Conservation (phyloP, 2,888 invertebrate genomes). For the Muscina levida region DNA sequence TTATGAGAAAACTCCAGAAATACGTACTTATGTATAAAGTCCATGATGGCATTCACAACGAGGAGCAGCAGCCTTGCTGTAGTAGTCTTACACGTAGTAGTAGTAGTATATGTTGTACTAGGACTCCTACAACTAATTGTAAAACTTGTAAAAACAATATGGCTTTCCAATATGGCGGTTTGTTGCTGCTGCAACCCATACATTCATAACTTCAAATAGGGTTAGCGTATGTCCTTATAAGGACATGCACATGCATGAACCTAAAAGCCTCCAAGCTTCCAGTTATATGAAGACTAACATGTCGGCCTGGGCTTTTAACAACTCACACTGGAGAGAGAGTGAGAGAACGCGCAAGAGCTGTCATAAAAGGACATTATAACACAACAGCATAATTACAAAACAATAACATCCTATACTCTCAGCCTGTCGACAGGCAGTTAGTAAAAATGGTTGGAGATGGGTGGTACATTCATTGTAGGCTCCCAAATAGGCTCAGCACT, state of each 20-base stretch:
- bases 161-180: constrained; percentile 58
- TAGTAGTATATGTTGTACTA: constrained; percentile 55
- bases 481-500: constrained; percentile 47
- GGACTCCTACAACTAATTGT: constrained; percentile 64
- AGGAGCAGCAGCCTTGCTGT: not conserved
- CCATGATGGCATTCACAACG: not conserved
- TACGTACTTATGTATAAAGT: no score
- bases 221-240: constrained; percentile 60
- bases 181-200: constrained; percentile 37
- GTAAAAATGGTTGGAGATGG: not conserved
- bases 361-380: not conserved
- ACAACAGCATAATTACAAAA: not conserved
- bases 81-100: constrained; percentile 47
- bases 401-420: constrained; percentile 12
- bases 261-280: constrained; percentile 22
- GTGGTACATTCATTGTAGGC: constrained; percentile 49
- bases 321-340: no score
- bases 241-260: constrained; percentile 45
- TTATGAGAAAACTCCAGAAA: no score
- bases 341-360: not conserved
- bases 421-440: not conserved
- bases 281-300: not conserved
- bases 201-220: constrained; percentile 56
- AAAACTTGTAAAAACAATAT: constrained; percentile 60
- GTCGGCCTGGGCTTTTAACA: constrained; percentile 1